A percentile compares a stretch with the other conserved stretches of the same genome.
Evolutionary conservation across 2,113 vertebrate species (phyloP).

Genomic region (Microcebus ravelobensis): DNA sequence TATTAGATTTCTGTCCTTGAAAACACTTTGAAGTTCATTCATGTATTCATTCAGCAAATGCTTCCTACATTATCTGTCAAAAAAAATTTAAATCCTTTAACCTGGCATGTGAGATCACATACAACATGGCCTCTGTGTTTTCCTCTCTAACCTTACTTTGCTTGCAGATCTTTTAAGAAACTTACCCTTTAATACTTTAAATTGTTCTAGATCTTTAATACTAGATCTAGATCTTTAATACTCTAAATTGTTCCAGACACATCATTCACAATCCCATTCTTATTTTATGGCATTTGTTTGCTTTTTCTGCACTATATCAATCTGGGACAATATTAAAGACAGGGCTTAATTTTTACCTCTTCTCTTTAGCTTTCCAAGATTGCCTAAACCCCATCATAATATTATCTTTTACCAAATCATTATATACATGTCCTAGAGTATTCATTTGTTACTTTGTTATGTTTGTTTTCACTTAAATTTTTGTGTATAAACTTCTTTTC

Average conservation of each 20-base stretch:
- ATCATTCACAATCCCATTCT: neutral
- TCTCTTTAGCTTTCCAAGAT: neutral
- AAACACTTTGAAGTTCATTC: slow-evolving; percentile 10
- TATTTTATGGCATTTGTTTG: neutral
- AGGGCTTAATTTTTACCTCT: neutral
- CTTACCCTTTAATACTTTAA: neutral
- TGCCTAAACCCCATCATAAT: neutral
- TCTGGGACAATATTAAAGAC: neutral
- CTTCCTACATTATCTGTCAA: neutral
- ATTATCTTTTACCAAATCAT: neutral
- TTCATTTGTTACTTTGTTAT: neutral
- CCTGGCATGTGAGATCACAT: neutral
- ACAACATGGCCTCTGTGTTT: neutral
- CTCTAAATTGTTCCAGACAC: neutral
- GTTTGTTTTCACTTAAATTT: neutral
- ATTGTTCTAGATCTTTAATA: neutral
- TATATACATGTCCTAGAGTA: neutral
- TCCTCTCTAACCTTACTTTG: neutral
- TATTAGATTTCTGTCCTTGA: slow-evolving; percentile 67
- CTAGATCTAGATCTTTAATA: neutral
- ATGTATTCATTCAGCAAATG: slow-evolving; percentile 50
- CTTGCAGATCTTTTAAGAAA: neutral
- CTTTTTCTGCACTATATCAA: neutral
- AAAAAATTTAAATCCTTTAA: slow-evolving; percentile 23
- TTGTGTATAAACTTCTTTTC: neutral